phyloP scores from a whole-genome alignment of 2,113 vertebrate genomes.

The Elanus axillaris region DNA sequence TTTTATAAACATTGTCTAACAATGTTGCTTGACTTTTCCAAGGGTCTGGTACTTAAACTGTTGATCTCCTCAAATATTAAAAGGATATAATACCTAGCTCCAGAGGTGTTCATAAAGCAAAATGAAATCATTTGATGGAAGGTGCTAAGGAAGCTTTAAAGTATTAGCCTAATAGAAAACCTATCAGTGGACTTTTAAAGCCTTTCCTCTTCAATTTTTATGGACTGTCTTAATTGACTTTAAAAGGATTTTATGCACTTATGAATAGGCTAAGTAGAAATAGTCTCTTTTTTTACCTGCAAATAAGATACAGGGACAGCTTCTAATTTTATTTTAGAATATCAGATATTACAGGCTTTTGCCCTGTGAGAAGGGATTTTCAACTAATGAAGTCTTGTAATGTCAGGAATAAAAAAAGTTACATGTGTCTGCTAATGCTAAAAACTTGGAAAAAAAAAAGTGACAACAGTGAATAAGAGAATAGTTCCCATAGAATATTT shows the following conservation, averaged over 20 bases:
- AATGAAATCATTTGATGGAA: conserved; percentile 34
- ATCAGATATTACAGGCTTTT: neutral
- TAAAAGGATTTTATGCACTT: conserved; percentile 38
- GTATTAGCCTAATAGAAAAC: conserved; percentile 52
- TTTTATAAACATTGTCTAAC: conserved; percentile 14
- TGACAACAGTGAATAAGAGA: neutral
- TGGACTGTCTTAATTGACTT: conserved; percentile 56
- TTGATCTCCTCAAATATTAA: conserved; percentile 31
- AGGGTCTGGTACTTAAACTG: neutral
- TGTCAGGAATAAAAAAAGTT: neutral
- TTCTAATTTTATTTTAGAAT: conserved; percentile 7
- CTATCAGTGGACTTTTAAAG: conserved; percentile 41
- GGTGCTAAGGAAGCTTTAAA: conserved; percentile 32
- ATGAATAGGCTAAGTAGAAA: conserved; percentile 8
- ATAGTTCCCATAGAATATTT: neutral
- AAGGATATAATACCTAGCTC: neutral
- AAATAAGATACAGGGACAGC: neutral
- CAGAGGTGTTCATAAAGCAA: conserved; percentile 27
- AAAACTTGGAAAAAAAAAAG: neutral
- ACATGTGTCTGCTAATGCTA: neutral
- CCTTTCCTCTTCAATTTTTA: conserved; percentile 49
- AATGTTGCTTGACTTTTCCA: conserved; percentile 20
- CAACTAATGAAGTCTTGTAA: neutral
- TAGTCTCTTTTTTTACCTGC: neutral
- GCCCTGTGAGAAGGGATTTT: neutral